phyloP scores from a whole-genome alignment of 2,888 invertebrate species.

The Endomychus coccineus region DNA sequence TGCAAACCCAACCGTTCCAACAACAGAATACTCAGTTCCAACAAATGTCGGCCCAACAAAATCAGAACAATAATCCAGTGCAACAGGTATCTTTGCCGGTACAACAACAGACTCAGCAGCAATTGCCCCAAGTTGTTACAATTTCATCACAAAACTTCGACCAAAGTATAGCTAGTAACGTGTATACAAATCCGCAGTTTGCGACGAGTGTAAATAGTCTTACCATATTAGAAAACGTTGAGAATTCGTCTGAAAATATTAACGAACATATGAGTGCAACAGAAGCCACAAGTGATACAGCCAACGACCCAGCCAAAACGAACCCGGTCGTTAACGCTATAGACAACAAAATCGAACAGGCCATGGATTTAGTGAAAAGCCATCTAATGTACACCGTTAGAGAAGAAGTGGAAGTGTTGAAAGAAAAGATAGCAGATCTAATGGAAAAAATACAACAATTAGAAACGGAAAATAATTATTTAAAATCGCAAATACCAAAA shows the following conservation, averaged over 20 bases:
- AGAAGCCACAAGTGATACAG: conserved; percentile 26
- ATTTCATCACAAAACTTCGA: conserved; percentile 23
- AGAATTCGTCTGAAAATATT: conserved; percentile 22
- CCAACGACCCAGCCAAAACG: conserved; percentile 35
- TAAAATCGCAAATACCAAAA: conserved; percentile 45
- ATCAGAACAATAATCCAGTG: conserved; percentile 13
- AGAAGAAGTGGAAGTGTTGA: conserved; percentile 69
- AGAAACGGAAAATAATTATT: conserved; percentile 61
- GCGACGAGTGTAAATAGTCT: conserved; percentile 38
- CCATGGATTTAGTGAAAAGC: conserved; percentile 72
- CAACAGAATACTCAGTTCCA: conserved; percentile 24
- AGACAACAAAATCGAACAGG: conserved; percentile 74
- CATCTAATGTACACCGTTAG: conserved; percentile 72
- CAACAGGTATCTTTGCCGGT: conserved; percentile 17
- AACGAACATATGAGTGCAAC: conserved; percentile 21
- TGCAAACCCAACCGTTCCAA: conserved; percentile 28
- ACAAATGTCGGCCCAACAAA: conserved; percentile 20
- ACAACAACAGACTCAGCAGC: conserved; percentile 10
- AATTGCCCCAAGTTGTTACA: conserved; percentile 9
- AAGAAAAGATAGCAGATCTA: conserved; percentile 65
- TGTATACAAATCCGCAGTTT: conserved; percentile 41
- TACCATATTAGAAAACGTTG: conserved; percentile 28
- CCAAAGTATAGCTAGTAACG: conserved; percentile 31
- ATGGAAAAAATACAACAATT: conserved; percentile 62
- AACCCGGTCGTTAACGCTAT: conserved; percentile 55